Evolutionary conservation across 1,140 invertebrate genomes (phyloP).

Genomic region (Drosophila quadrilineata): DNA sequence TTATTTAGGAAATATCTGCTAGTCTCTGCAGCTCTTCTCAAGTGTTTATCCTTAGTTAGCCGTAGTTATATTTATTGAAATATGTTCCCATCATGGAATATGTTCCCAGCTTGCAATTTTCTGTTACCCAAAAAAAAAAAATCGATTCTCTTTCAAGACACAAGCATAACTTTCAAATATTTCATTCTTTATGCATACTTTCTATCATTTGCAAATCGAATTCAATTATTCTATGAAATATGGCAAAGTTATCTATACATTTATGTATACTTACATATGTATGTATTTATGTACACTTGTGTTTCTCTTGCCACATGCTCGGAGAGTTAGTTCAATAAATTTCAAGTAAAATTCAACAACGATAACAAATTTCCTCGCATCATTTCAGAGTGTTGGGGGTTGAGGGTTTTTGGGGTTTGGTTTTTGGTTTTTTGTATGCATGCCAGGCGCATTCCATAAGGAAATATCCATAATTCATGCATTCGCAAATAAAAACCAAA

Average conservation of each 20-base stretch:
- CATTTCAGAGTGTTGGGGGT: no score
- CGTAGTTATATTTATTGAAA: no score
- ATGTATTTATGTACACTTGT: constrained; percentile 5
- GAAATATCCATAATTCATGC: constrained; percentile 73
- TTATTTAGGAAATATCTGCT: no score
- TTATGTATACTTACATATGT: neutral
- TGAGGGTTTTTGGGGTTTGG: constrained; percentile 34
- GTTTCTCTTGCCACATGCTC: constrained; percentile 13
- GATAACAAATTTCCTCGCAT: constrained; percentile 53
- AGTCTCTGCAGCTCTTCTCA: no score
- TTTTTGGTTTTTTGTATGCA: constrained; percentile 39
- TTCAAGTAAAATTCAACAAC: constrained; percentile 56
- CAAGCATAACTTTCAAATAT: neutral
- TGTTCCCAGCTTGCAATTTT: no score
- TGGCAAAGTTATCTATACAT: neutral
- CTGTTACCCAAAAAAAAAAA: no score
- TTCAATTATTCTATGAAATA: constrained; percentile 2
- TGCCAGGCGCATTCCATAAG: constrained; percentile 58
- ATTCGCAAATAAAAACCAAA: constrained; percentile 65
- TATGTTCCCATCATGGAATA: no score
- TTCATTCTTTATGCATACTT: neutral
- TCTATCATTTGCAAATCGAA: constrained; percentile 13
- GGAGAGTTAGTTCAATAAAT: constrained; percentile 57
- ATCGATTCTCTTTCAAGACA: no score
- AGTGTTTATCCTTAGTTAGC: no score